These are phyloP conservation scores for Metopolophium dirhodum DNA, from an alignment of 1,140 invertebrate genomes.

Conservation along the genomic window DNA sequence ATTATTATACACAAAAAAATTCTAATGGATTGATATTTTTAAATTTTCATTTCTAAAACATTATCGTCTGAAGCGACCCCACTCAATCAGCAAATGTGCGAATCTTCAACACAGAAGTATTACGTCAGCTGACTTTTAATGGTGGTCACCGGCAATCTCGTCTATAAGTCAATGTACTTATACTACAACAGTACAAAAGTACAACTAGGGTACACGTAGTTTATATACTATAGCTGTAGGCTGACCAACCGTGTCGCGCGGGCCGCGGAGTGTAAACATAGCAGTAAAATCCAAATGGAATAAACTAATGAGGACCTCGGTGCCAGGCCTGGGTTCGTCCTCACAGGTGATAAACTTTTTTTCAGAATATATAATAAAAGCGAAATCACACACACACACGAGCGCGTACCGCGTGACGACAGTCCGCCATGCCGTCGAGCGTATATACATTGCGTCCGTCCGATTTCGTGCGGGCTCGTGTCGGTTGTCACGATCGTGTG, in stretches of 20 bases:
- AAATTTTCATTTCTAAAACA: no score
- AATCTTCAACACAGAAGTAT: no score
- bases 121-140: no score
- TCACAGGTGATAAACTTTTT: background rate
- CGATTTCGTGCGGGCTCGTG: constrained; percentile 48
- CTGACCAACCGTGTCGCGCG: background rate
- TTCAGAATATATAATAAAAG: background rate
- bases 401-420: background rate
- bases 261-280: background rate
- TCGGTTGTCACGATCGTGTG: constrained; percentile 53
- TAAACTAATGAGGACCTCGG: constrained; percentile 14
- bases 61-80: no score
- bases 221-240: background rate
- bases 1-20: no score
- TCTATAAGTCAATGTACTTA: background rate
- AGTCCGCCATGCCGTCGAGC: background rate
- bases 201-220: no score
- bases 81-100: no score
- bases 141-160: background rate
- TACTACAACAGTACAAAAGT: no score
- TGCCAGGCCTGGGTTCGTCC: background rate
- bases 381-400: background rate
- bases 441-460: background rate
- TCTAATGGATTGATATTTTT: no score
- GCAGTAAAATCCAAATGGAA: background rate